These are phyloP conservation scores for Natrix natrix DNA, from an alignment of 2,797 vertebrate genomes.

Conservation along the genomic window DNA sequence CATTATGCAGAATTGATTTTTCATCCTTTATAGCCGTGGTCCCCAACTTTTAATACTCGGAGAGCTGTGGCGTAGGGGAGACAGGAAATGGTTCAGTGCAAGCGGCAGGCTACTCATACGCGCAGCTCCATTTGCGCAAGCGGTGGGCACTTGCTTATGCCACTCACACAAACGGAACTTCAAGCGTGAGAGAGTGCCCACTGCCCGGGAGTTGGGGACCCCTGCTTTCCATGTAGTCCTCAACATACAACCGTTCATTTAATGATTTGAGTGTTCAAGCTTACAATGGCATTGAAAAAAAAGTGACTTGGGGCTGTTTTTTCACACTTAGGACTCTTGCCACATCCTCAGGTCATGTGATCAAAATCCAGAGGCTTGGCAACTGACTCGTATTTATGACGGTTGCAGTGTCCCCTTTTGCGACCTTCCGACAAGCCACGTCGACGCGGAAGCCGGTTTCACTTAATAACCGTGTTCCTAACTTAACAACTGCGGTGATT, in stretches of 20 bases:
- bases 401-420: not conserved
- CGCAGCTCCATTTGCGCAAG: too few relatives aligned
- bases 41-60: not conserved
- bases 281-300: not conserved
- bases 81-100: not conserved
- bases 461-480: too few relatives aligned
- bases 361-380: not conserved
- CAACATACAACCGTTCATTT: not conserved
- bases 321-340: not conserved
- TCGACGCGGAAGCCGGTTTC: not conserved
- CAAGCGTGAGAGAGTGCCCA: not conserved
- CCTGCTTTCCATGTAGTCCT: not conserved
- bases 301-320: too few relatives aligned
- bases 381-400: not conserved
- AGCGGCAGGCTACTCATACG: too few relatives aligned
- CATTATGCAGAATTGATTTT: too few relatives aligned
- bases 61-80: too few relatives aligned
- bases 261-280: not conserved
- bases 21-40: not conserved
- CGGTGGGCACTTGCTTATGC: accelerated
- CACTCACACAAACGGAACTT: not conserved
- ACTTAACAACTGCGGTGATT: too few relatives aligned
- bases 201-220: not conserved
- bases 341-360: not conserved
- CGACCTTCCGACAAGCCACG: not conserved